Base-by-base conservation (phyloP, 2,888 invertebrate genomes). In the Drosophila affinis region DNA sequence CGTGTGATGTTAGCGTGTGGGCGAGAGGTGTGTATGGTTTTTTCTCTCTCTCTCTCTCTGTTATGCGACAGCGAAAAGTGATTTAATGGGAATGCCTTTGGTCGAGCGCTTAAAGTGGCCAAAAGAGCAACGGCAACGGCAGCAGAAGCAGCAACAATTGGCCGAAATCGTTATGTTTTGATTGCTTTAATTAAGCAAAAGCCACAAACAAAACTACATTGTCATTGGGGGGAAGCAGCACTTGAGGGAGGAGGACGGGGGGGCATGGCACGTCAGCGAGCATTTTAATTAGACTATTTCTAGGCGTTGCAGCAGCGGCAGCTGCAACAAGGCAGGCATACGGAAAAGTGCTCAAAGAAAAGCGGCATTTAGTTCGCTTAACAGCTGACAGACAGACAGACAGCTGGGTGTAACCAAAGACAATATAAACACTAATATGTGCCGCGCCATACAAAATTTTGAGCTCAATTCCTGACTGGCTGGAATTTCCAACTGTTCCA, bases 121-220 rank as follows among this genome's bases (percentile, higher is more conserved):
- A 44, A 29, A 53, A 47, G 24, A 51, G 52, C 46, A 44, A 45
- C 45, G 34, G 49, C 52, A 64, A 55, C 70, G 72, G 62, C 73
- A 60, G 64, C 58, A 55, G 34, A 72, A 75, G 63, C 62, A 69
- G 51, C 64, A 72, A 83, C 76, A 83, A 81, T 84, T 83, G 83
- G 76, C 85, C 76, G 84, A 78, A 86, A 72, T 75, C 76, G 71
- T 75, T 72, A 63, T 73, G 80, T 81, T 87, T 87, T 86, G 83
- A 87, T 84, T 87, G 89, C 82, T 79, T 89, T 86, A 86, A 87
- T 83, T 87, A 88, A 88, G 76, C 77, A 74, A 69, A 76, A 56
- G 53, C 70, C 52, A 55, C 45, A 58, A 47, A 44, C 17, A 68
- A 69, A 70, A 58, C 58, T 68, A 62, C 68, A 74, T 62, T 72